Evolutionary conservation across 2,888 invertebrate genomes (phyloP).

Genomic region (Drepana falcataria): DNA sequence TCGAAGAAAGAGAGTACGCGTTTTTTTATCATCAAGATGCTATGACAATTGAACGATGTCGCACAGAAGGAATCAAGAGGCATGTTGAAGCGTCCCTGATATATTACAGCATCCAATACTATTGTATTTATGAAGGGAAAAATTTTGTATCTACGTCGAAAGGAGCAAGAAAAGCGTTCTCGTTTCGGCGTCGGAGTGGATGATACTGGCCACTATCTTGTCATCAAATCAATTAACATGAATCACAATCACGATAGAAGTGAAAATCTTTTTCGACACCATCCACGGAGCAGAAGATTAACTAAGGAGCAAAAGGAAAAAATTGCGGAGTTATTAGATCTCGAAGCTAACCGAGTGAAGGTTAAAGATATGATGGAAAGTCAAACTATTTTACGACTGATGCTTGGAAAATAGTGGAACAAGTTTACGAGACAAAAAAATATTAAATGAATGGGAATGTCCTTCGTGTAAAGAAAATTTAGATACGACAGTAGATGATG

Average conservation of each 20-base stretch:
- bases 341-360: constrained; percentile 6
- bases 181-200: constrained; percentile 8
- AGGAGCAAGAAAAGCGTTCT: constrained; percentile 8
- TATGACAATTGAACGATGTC: too few species aligned
- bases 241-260: constrained; percentile 8
- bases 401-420: too few species aligned
- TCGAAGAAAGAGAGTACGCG: too few species aligned
- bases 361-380: constrained; percentile 8
- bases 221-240: constrained; percentile 6
- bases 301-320: too few species aligned
- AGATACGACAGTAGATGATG: too few species aligned
- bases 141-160: constrained; percentile 2
- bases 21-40: too few species aligned
- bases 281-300: too few species aligned
- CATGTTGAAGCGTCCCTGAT: too few species aligned
- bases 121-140: constrained; percentile 8
- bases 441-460: too few species aligned
- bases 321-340: not conserved
- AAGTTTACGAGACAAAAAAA: too few species aligned
- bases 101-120: constrained; percentile 6
- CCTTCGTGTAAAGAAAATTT: too few species aligned
- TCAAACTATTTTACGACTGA: not conserved
- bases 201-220: constrained; percentile 9
- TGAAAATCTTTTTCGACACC: not conserved
- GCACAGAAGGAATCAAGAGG: too few species aligned